These are phyloP conservation scores for Nomada hirtipes DNA, from an alignment of 2,888 invertebrate species.

Conservation along the genomic window DNA sequence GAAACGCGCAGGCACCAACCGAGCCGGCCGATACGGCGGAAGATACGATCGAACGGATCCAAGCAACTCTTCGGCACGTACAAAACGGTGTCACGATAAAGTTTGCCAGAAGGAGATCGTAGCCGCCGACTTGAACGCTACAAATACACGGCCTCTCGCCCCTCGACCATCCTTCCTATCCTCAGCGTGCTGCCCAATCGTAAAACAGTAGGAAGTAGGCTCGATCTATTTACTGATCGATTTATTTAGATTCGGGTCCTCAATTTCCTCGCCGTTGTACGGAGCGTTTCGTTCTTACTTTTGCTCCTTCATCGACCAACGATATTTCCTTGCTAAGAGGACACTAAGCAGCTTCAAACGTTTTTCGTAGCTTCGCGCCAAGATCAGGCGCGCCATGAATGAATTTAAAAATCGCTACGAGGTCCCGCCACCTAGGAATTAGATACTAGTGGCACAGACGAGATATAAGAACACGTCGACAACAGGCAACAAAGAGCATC, in stretches of 20 bases:
- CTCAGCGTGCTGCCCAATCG: conserved; percentile 52
- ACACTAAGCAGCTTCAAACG: not conserved
- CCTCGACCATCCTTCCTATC: conserved; percentile 40
- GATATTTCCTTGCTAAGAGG: not conserved
- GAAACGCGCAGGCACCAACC: conserved; percentile 25
- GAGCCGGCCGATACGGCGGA: conserved; percentile 27
- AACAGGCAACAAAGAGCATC: too few species aligned
- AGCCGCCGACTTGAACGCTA: conserved; percentile 66
- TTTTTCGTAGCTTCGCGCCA: conserved; percentile 23
- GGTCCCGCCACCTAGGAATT: conserved; percentile 9
- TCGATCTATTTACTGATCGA: conserved; percentile 84
- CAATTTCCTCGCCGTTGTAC: conserved; percentile 71
- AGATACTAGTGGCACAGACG: too few species aligned
- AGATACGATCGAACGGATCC: conserved; percentile 46
- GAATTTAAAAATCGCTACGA: not conserved
- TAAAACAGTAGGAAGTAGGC: conserved; percentile 69
- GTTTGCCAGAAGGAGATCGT: conserved; percentile 81
- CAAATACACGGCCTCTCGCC: conserved; percentile 72
- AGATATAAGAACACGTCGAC: too few species aligned
- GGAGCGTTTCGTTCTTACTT: conserved; percentile 18
- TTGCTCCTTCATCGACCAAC: conserved; percentile 8
- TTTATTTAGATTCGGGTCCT: conserved; percentile 83
- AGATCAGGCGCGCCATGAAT: not conserved
- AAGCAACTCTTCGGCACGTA: conserved; percentile 46
- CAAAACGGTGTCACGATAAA: conserved; percentile 82